These are phyloP conservation scores for Cerastis leucographa DNA, from an alignment of 2,888 invertebrate genomes.

Conservation along the genomic window DNA sequence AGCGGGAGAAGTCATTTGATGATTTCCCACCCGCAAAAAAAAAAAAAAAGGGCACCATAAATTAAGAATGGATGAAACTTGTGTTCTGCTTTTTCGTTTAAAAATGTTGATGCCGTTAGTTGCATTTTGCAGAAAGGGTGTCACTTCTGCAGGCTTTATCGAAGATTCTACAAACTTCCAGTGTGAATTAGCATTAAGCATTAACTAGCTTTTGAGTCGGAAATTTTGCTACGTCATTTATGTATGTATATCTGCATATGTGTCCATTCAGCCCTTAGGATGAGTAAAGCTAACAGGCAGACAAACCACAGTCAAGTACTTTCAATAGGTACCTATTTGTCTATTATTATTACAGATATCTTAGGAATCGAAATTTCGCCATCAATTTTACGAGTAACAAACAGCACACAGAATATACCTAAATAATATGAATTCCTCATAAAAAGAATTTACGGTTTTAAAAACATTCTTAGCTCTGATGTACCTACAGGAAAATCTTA, in stretches of 20 bases:
- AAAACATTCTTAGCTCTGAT: no score
- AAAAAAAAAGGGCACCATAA: conserved; percentile 2
- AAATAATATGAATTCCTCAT: no score
- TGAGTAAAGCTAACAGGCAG: not conserved
- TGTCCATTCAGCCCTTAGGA: not conserved
- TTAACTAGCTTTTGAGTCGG: not conserved
- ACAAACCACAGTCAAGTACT: no score
- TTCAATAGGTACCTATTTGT: no score
- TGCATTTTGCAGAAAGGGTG: not conserved
- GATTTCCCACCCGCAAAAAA: no score
- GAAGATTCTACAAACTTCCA: not conserved
- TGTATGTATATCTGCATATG: not conserved
- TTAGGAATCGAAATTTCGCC: no score
- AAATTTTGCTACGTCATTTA: not conserved
- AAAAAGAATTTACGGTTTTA: no score
- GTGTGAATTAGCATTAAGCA: not conserved
- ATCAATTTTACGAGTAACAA: no score
- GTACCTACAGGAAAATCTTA: no score
- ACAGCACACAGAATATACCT: no score
- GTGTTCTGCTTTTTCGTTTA: not conserved
- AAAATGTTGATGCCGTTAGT: not conserved
- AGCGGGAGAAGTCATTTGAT: no score
- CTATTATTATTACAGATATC: no score
- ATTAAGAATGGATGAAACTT: not conserved
- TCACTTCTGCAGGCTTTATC: not conserved